Evolutionary conservation across 2,113 vertebrate species (phyloP).

Genomic region (Antidorcas marsupialis): DNA sequence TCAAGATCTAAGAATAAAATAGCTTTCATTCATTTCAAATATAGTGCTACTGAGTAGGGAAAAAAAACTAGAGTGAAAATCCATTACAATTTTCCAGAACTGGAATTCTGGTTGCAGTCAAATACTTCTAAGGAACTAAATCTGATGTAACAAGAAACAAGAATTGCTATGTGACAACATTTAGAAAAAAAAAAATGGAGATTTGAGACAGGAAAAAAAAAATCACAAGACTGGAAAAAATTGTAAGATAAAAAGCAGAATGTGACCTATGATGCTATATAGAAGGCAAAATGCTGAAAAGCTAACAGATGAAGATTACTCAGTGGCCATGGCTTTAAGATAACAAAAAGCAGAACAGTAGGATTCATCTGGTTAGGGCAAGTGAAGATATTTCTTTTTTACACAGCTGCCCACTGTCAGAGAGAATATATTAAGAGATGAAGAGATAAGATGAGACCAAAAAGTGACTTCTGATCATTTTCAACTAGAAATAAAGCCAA

Average conservation of each 20-base stretch:
- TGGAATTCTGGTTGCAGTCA: constrained; percentile 3
- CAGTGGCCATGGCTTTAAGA: not conserved
- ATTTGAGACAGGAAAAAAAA: not conserved
- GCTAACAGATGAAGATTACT: not conserved
- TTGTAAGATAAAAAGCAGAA: constrained; percentile 9
- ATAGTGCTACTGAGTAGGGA: not conserved
- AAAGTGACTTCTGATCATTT: not conserved
- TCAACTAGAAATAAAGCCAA: not conserved
- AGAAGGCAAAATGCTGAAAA: not conserved
- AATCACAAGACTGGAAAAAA: not conserved
- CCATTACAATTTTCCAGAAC: constrained; percentile 7
- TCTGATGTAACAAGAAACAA: constrained; percentile 48
- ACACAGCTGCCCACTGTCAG: not conserved
- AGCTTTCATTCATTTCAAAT: constrained; percentile 20
- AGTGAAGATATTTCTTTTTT: not conserved
- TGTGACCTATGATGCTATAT: not conserved
- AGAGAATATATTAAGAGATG: not conserved
- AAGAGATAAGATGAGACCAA: not conserved
- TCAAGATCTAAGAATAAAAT: not conserved
- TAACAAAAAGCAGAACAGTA: not conserved
- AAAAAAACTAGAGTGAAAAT: not conserved
- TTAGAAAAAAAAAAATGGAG: constrained; percentile 29
- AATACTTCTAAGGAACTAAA: constrained; percentile 47
- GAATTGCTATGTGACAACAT: not conserved
- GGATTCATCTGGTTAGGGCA: not conserved